phyloP scores from a whole-genome alignment of 35 echinoderm and acorn worm genomes.

The Holothuria glaberrima region DNA sequence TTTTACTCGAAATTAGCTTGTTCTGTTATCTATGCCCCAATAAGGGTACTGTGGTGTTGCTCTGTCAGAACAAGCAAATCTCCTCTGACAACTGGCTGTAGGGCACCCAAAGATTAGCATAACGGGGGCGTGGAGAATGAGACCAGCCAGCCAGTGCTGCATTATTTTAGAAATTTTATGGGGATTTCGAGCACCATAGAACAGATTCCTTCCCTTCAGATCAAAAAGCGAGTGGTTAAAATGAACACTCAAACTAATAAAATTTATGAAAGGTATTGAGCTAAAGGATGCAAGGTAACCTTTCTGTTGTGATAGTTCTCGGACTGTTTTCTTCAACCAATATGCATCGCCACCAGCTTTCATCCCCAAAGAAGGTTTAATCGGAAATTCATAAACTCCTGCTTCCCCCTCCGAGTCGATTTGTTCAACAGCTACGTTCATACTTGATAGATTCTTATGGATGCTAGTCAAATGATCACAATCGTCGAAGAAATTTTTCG shows the following conservation, averaged over 20 bases:
- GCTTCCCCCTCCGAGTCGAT: not conserved
- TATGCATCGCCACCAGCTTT: slow-evolving; percentile 26
- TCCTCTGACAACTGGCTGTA: slow-evolving; percentile 40
- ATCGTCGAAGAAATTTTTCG: not conserved
- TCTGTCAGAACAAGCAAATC: not conserved
- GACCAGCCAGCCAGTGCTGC: slow-evolving; percentile 62
- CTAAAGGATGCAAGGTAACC: no score
- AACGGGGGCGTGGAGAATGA: slow-evolving; percentile 45
- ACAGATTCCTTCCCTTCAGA: not conserved
- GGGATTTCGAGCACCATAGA: not conserved
- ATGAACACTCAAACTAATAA: slow-evolving; percentile 25
- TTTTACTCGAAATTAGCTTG: slow-evolving; percentile 30
- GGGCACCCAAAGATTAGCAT: slow-evolving; percentile 34
- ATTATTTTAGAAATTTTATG: no score
- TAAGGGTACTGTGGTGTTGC: slow-evolving; percentile 16
- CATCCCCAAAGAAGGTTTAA: slow-evolving; percentile 6
- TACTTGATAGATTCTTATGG: no score
- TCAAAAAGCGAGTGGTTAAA: slow-evolving; percentile 62
- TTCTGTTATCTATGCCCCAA: no score
- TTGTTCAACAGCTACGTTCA: not conserved
- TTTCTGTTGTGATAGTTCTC: no score
- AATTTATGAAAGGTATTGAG: not conserved
- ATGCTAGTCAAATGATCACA: slow-evolving; percentile 5
- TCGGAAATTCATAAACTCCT: no score
- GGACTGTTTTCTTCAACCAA: no score